Percentiles rank a stretch among this genome's conserved stretches.
phyloP scores from a whole-genome alignment of 2,113 vertebrate genomes.

The Baryphthengus martii region DNA sequence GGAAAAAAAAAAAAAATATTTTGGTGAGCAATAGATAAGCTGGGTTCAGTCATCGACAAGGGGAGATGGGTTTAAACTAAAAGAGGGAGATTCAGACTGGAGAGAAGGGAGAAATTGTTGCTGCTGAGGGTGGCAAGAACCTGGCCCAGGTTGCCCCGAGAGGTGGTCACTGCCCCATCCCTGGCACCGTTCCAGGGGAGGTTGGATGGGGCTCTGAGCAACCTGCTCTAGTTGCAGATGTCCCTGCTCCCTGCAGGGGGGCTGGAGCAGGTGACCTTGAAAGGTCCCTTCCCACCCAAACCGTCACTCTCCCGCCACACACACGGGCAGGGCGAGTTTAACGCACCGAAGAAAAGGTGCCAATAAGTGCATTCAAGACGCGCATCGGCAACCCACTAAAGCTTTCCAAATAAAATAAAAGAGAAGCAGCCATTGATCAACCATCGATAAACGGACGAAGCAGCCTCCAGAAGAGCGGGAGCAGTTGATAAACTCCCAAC shows the following conservation, averaged over 20 bases:
- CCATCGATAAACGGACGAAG: too few species aligned
- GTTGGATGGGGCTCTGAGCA: not conserved
- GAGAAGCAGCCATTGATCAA: not conserved
- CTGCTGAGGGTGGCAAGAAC: too few species aligned
- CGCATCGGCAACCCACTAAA: not conserved
- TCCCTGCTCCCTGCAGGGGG: not conserved
- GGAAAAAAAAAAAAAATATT: not conserved
- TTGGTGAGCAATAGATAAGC: not conserved
- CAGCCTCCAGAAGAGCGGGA: not conserved
- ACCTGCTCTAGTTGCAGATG: not conserved
- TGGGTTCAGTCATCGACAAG: not conserved
- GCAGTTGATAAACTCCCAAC: not conserved
- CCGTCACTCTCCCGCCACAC: not conserved
- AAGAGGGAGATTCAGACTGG: too few species aligned
- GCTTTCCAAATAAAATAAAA: not conserved
- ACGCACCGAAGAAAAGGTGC: rapidly evolving
- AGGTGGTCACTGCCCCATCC: not conserved
- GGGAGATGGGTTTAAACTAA: too few species aligned
- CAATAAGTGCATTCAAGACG: not conserved
- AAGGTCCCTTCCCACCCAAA: not conserved
- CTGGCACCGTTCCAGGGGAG: not conserved
- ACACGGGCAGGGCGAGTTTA: too few species aligned
- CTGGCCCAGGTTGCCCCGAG: not conserved
- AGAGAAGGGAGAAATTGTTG: too few species aligned
- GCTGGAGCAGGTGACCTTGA: not conserved